Conservation (phyloP, 2,888 invertebrate genomes). For the Cephus runcator region DNA sequence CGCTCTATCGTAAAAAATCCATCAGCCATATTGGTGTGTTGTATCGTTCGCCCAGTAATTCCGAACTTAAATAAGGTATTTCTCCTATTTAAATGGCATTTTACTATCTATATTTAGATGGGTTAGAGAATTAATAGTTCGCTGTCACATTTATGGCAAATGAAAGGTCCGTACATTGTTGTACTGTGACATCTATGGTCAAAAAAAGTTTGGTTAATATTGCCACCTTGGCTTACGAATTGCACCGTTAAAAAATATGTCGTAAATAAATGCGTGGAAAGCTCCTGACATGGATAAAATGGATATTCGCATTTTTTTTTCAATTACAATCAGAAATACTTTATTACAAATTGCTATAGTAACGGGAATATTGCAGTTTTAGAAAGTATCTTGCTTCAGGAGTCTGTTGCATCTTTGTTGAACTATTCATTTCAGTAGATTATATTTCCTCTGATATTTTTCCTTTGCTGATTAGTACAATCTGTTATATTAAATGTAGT, state of each 20-base stretch:
- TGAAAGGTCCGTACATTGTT: conserved; percentile 1
- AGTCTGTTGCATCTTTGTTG: neutral
- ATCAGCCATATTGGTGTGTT: conserved; percentile 67
- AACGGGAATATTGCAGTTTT: neutral
- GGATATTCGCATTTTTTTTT: neutral
- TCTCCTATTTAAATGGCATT: conserved; percentile 29
- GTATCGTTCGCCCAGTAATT: conserved; percentile 65
- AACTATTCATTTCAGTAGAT: neutral
- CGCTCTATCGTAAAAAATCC: conserved; percentile 57
- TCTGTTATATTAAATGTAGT: neutral
- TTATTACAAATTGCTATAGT: neutral
- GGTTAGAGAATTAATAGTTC: neutral
- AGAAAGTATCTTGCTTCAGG: neutral
- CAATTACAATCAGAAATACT: neutral
- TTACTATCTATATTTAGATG: conserved; percentile 10
- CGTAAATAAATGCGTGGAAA: conserved; percentile 30
- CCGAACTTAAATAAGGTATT: conserved; percentile 63
- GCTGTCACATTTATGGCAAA: neutral
- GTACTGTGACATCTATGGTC: conserved; percentile 32
- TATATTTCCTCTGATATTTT: neutral
- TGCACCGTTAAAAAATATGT: conserved; percentile 38
- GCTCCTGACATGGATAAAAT: neutral
- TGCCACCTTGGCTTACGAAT: conserved; percentile 62
- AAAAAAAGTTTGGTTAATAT: conserved; percentile 64
- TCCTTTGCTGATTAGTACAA: neutral